Evolutionary conservation across 2,888 invertebrate genomes (phyloP).

Genomic region (Lepeophtheirus nordmannii): DNA sequence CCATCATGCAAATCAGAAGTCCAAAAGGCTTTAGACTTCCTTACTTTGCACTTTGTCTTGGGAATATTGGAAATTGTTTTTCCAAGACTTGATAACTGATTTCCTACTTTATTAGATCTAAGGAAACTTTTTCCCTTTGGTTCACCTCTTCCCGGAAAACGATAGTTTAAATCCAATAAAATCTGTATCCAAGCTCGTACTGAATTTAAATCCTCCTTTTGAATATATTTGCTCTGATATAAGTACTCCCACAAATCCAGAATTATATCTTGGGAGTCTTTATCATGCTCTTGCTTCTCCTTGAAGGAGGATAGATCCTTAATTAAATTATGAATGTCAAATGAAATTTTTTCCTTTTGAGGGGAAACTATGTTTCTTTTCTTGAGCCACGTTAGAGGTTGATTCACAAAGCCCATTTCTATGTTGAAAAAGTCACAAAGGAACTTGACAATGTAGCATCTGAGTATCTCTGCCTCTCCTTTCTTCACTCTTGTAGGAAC

Average conservation of each 20-base stretch:
- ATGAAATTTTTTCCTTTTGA: neutral
- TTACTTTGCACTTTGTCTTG: neutral
- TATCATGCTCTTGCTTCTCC: neutral
- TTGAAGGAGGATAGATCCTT: neutral
- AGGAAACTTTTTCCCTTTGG: neutral
- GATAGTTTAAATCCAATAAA: neutral
- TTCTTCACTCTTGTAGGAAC: neutral
- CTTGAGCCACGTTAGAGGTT: neutral
- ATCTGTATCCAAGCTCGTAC: slow-evolving; percentile 1
- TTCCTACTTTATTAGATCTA: neutral
- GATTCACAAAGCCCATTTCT: neutral
- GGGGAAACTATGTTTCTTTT: neutral
- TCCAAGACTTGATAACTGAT: neutral
- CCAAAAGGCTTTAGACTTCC: neutral
- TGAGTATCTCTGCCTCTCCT: neutral
- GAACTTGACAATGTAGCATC: neutral
- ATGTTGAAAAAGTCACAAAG: neutral
- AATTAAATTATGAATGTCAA: neutral
- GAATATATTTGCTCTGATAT: slow-evolving; percentile 10
- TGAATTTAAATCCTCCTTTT: neutral
- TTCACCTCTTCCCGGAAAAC: neutral
- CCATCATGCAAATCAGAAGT: slow-evolving; percentile 18
- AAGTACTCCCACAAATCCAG: neutral
- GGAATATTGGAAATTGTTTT: neutral
- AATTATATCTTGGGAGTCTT: neutral